These are phyloP conservation scores for Caenorhabditis panamensis DNA, from an alignment of 2,888 invertebrate species.

Conservation along the genomic window DNA sequence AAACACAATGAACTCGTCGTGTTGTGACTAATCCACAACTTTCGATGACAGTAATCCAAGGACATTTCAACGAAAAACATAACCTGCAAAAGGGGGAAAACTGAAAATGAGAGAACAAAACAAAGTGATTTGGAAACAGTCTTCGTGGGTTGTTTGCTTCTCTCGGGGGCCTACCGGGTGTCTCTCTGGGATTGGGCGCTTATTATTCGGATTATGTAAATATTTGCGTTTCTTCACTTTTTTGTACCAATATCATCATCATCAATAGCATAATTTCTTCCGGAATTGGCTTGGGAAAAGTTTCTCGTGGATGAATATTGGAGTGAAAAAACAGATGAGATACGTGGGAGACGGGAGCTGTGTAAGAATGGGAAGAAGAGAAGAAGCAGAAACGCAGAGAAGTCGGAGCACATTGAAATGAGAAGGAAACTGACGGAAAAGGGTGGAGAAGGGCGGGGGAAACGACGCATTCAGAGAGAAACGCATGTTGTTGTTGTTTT, in stretches of 20 bases:
- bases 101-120: background rate
- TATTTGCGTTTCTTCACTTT: conserved; percentile 37
- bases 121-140: conserved; percentile 2
- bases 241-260: conserved; percentile 28
- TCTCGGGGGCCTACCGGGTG: background rate
- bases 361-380: conserved; percentile 16
- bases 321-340: conserved; percentile 1
- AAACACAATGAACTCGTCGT: background rate
- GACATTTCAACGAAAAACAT: background rate
- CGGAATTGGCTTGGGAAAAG: conserved; percentile 15
- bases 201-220: conserved; percentile 46
- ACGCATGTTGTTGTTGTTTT: conserved; percentile 10
- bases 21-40: conserved; percentile 5
- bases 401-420: background rate
- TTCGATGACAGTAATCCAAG: background rate
- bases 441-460: background rate
- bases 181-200: conserved; percentile 17
- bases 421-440: conserved; percentile 10
- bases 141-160: conserved; percentile 9
- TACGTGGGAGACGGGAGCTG: background rate
- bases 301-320: background rate
- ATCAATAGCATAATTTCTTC: conserved; percentile 10
- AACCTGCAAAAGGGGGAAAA: no score
- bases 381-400: background rate
- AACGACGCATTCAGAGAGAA: conserved; percentile 10